These are phyloP conservation scores for Thalpophila matura DNA, from an alignment of 2,888 invertebrate genomes.

Conservation along the genomic window DNA sequence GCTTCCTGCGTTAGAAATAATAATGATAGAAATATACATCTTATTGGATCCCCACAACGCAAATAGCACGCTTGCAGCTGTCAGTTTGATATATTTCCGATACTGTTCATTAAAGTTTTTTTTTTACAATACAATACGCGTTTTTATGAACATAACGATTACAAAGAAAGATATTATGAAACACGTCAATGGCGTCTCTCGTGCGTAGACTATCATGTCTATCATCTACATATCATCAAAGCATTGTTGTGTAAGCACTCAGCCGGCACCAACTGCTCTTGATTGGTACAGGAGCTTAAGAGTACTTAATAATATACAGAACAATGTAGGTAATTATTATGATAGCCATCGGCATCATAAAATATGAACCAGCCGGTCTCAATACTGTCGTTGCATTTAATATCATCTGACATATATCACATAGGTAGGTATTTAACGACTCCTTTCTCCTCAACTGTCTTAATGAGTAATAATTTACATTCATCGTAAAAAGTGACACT, in stretches of 20 bases:
- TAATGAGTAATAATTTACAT: conserved; percentile 11
- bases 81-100: conserved; percentile 46
- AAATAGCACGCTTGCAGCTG: conserved; percentile 35
- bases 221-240: conserved; percentile 44
- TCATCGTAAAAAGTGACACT: conserved; percentile 5
- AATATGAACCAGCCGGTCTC: conserved; percentile 16
- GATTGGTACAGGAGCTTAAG: conserved; percentile 46
- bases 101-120: conserved; percentile 37
- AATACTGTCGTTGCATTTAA: conserved; percentile 1
- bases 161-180: conserved; percentile 44
- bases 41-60: conserved; percentile 33
- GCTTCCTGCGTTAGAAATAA: conserved; percentile 37
- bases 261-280: conserved; percentile 29
- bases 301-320: conserved; percentile 31
- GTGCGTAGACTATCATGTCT: conserved; percentile 41
- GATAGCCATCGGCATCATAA: conserved; percentile 8
- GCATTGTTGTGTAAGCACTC: conserved; percentile 50
- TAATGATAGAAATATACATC: conserved; percentile 42
- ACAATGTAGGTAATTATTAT: conserved; percentile 47
- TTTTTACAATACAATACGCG: conserved; percentile 28
- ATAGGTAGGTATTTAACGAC: too few species aligned
- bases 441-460: not conserved
- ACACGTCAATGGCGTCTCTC: conserved; percentile 31
- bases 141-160: conserved; percentile 37
- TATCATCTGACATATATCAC: conserved; percentile 6